Percentiles rank a stretch among this genome's conserved stretches.
phyloP scores from a whole-genome alignment of 2,797 vertebrate genomes.

The Meda fulgida region DNA sequence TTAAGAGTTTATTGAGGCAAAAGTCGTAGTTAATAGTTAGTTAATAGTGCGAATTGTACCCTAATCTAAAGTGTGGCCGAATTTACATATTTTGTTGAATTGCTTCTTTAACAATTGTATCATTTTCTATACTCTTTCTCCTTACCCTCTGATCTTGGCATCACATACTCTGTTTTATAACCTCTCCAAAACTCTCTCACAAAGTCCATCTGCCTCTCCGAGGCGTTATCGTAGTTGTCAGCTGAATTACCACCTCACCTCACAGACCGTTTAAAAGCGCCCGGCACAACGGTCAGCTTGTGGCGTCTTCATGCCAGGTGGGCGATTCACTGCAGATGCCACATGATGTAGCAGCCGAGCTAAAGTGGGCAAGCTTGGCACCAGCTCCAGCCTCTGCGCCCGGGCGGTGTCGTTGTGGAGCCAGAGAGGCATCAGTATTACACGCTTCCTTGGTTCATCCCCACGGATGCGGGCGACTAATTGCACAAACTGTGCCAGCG shows the following conservation, averaged over 20 bases:
- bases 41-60: too few relatives aligned
- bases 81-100: not conserved
- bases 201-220: conserved; percentile 24
- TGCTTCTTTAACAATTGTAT: not conserved
- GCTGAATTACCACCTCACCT: conserved; percentile 13
- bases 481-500: conserved; percentile 75
- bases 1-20: too few relatives aligned
- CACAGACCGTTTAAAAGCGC: not conserved
- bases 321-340: conserved; percentile 36
- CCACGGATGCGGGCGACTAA: conserved; percentile 66
- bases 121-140: not conserved
- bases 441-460: conserved; percentile 54
- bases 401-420: conserved; percentile 49
- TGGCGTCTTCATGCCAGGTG: conserved; percentile 30
- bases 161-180: conserved; percentile 40
- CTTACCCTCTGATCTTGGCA: conserved; percentile 17
- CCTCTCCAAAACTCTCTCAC: conserved; percentile 44
- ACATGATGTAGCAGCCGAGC: conserved; percentile 36
- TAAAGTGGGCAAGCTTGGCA: conserved; percentile 69
- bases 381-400: conserved; percentile 68
- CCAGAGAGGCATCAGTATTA: conserved; percentile 60
- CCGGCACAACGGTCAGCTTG: conserved; percentile 7
- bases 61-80: not conserved
- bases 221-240: conserved; percentile 39
- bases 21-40: too few relatives aligned